These are phyloP conservation scores for Lasioglossum oenotherae DNA, from an alignment of 2,888 invertebrate genomes.

Conservation along the genomic window DNA sequence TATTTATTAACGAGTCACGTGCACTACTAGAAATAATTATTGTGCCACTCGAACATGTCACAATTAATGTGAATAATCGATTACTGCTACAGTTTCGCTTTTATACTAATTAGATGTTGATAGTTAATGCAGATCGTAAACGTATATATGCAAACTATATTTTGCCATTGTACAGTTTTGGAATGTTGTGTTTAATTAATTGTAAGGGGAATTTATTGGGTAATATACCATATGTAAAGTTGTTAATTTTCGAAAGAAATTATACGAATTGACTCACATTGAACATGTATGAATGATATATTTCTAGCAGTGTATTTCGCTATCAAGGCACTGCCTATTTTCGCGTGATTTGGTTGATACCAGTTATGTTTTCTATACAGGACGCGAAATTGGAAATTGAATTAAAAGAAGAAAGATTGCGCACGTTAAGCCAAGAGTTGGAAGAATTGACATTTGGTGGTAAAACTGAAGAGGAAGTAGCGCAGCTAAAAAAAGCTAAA, in stretches of 20 bases:
- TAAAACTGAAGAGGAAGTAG: conserved; percentile 94
- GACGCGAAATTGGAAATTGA: conserved; percentile 95
- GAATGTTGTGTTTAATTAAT: no score
- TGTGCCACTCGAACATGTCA: neutral
- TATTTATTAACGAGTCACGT: neutral
- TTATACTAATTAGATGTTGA: neutral
- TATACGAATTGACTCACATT: no score
- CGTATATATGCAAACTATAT: neutral
- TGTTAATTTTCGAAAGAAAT: no score
- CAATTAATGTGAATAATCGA: neutral
- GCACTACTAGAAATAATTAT: neutral
- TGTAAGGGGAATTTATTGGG: no score
- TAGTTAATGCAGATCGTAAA: neutral
- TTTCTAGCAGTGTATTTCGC: neutral
- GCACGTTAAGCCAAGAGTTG: conserved; percentile 91
- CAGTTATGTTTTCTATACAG: conserved; percentile 84
- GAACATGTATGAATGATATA: neutral
- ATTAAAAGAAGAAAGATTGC: conserved; percentile 93
- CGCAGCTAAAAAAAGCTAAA: conserved; percentile 92
- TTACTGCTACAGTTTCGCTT: neutral
- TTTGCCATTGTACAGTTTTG: no score
- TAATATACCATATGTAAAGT: no score
- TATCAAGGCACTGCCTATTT: neutral
- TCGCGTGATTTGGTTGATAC: neutral
- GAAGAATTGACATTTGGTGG: conserved; percentile 93